These are phyloP conservation scores for Ciconia stormi DNA, from an alignment of 2,113 vertebrate genomes.

Conservation along the genomic window DNA sequence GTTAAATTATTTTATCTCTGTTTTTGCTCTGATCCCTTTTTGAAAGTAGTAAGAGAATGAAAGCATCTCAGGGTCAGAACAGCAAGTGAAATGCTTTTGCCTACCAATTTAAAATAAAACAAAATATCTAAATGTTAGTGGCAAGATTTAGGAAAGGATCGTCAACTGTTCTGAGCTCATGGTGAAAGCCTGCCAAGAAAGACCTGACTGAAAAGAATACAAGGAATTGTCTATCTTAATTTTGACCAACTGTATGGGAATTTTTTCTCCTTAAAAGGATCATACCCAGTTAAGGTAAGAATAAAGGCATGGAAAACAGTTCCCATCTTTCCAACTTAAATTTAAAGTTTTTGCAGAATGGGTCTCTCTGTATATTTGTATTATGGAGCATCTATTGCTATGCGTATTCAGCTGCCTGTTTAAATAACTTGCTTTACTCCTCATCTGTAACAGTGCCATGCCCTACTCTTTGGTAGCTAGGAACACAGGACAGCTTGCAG, in stretches of 20 bases:
- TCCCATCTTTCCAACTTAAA: not conserved
- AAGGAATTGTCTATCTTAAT: not conserved
- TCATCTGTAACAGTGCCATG: not conserved
- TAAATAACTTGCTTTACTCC: not conserved
- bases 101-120: not conserved
- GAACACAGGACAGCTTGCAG: not conserved
- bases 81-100: not conserved
- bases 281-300: not conserved
- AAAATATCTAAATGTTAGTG: not conserved
- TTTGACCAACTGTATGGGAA: not conserved
- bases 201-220: not conserved
- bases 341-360: not conserved
- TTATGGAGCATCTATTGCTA: not conserved
- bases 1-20: not conserved
- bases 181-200: not conserved
- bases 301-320: not conserved
- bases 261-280: not conserved
- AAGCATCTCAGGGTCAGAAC: not conserved
- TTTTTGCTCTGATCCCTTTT: not conserved
- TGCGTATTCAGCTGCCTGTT: not conserved
- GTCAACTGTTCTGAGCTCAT: not conserved
- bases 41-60: not conserved
- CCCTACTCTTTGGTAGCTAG: not conserved
- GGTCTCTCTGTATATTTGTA: not conserved
- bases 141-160: not conserved